Evolutionary conservation across 2,888 invertebrate species (phyloP).

Genomic region (Hymenopus coronatus): DNA sequence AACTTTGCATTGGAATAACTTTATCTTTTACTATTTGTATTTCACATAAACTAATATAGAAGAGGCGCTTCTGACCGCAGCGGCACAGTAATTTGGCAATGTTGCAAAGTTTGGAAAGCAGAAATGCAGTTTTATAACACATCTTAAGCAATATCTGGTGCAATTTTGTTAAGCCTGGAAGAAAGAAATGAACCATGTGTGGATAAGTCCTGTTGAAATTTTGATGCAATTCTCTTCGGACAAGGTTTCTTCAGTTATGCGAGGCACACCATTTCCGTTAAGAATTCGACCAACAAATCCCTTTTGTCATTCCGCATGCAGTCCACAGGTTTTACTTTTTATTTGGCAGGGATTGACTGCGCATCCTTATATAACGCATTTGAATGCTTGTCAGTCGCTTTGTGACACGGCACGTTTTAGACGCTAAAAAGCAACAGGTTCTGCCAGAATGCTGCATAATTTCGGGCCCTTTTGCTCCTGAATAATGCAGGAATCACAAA

Average conservation of each 20-base stretch:
- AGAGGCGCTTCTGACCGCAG: no score
- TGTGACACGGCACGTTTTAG: background rate
- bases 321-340: background rate
- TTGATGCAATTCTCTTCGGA: background rate
- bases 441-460: background rate
- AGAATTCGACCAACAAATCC: background rate
- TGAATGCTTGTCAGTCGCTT: background rate
- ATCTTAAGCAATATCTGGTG: no score
- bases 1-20: no score
- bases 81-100: no score
- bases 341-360: background rate
- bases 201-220: background rate
- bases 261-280: background rate
- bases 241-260: background rate
- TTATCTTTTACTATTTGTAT: no score
- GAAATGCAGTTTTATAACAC: no score
- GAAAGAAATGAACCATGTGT: background rate
- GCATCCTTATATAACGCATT: background rate
- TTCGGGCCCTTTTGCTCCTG: background rate
- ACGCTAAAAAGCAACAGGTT: background rate
- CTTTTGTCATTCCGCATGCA: background rate
- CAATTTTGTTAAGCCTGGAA: no score
- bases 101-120: no score
- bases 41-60: no score
- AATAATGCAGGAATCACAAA: background rate